Evolutionary conservation across 2,888 invertebrate genomes (phyloP).

Genomic region (Dynastes grantii): DNA sequence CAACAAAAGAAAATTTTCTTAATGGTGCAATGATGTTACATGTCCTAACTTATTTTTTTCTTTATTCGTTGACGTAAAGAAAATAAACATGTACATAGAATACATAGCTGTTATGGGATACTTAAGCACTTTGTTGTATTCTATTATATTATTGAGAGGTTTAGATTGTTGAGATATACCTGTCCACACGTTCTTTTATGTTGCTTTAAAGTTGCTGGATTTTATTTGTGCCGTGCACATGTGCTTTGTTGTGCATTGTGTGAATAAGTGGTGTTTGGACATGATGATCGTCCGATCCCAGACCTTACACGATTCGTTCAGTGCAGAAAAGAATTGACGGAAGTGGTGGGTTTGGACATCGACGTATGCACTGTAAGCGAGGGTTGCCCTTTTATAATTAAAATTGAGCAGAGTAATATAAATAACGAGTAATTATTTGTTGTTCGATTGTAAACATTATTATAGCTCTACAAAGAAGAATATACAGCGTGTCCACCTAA

Average conservation of each 20-base stretch:
- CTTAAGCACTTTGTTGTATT: background rate
- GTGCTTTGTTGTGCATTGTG: constrained; percentile 36
- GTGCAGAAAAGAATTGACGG: background rate
- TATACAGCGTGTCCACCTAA: too few species aligned
- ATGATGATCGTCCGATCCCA: background rate
- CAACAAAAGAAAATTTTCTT: too few species aligned
- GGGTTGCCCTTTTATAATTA: too few species aligned
- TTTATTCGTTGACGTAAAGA: background rate
- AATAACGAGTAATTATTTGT: too few species aligned
- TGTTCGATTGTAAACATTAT: too few species aligned
- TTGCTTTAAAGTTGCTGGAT: constrained; percentile 35
- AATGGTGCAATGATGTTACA: background rate
- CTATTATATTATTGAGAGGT: constrained; percentile 39
- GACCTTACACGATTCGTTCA: background rate
- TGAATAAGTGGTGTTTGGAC: constrained; percentile 36
- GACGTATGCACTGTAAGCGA: too few species aligned
- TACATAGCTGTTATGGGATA: background rate
- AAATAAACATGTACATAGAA: background rate
- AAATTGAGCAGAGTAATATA: too few species aligned
- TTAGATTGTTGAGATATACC: constrained; percentile 48
- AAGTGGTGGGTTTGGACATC: background rate
- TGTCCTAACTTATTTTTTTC: background rate
- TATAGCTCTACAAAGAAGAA: too few species aligned
- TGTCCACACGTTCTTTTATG: constrained; percentile 52
- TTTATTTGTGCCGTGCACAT: constrained; percentile 36